These are phyloP conservation scores for Pristionchus exspectatus DNA, from an alignment of 2,888 invertebrate genomes.

Conservation along the genomic window DNA sequence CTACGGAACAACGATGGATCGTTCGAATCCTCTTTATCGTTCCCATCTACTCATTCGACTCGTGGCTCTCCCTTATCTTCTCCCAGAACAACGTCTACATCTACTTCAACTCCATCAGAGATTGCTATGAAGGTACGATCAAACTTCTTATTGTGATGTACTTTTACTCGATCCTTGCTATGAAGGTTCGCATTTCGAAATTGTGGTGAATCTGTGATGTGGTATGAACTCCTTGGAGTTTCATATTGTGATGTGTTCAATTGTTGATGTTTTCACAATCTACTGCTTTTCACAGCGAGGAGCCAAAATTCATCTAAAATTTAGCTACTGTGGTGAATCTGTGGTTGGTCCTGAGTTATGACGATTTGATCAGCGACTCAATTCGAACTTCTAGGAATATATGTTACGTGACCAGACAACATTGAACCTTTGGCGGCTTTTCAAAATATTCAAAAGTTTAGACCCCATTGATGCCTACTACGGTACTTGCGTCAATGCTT, in stretches of 20 bases:
- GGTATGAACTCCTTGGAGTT: too few relatives aligned
- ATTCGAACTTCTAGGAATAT: too few relatives aligned
- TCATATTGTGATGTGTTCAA: too few relatives aligned
- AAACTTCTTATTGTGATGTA: too few relatives aligned
- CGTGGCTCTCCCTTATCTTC: slow-evolving; percentile 97
- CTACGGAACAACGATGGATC: slow-evolving; percentile 99
- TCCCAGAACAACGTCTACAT: slow-evolving; percentile 98
- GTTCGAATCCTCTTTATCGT: slow-evolving; percentile 98
- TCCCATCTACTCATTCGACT: slow-evolving; percentile 98
- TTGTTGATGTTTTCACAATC: too few relatives aligned
- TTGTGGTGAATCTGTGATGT: too few relatives aligned
- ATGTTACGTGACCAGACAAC: too few relatives aligned
- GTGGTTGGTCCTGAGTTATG: too few relatives aligned
- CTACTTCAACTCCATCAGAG: slow-evolving; percentile 98
- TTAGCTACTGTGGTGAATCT: too few relatives aligned
- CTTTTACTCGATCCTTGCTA: slow-evolving; percentile 98
- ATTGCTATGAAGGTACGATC: slow-evolving; percentile 97
- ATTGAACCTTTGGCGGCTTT: neutral
- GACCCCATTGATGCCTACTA: neutral
- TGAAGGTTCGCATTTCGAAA: slow-evolving; percentile 85
- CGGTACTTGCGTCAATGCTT: neutral
- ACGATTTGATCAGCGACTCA: too few relatives aligned
- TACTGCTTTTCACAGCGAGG: too few relatives aligned
- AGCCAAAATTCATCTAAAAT: too few relatives aligned
- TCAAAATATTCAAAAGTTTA: neutral